These are phyloP conservation scores for Ischnus inquisitorius DNA, from an alignment of 2,888 invertebrate genomes.

Conservation along the genomic window DNA sequence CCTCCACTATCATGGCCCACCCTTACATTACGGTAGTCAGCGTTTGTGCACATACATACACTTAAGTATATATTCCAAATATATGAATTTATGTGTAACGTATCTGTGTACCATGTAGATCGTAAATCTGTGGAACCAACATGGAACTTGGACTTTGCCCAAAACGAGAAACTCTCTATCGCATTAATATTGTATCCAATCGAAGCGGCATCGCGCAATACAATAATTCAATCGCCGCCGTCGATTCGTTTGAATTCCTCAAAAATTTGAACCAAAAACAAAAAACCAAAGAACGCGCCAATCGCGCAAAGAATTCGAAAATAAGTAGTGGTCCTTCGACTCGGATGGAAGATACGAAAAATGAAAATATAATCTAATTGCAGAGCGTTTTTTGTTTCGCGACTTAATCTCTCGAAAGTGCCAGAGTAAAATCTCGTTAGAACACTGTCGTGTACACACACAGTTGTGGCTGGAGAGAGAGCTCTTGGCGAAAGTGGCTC, in stretches of 20 bases:
- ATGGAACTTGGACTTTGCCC: constrained; percentile 63
- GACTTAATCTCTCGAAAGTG: not conserved
- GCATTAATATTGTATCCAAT: constrained; percentile 65
- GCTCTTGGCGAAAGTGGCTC: too few relatives aligned
- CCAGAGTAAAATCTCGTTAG: not conserved
- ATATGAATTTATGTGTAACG: not conserved
- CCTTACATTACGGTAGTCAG: constrained; percentile 1
- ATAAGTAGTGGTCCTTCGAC: too few relatives aligned
- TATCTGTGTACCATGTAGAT: constrained; percentile 40
- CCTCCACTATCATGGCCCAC: constrained; percentile 40
- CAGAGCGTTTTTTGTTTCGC: not conserved
- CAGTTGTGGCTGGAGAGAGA: too few relatives aligned
- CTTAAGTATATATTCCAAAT: not conserved
- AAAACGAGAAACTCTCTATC: constrained; percentile 61
- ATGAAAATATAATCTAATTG: not conserved
- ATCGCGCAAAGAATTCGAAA: too few relatives aligned
- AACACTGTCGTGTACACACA: not conserved
- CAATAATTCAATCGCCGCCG: constrained; percentile 56
- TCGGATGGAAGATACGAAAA: not conserved
- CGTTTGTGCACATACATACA: constrained; percentile 19
- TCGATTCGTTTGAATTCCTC: constrained; percentile 23
- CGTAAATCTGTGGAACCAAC: constrained; percentile 59
- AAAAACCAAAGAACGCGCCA: not conserved
- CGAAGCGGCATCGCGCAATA: constrained; percentile 49
- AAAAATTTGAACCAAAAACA: not conserved